Base-by-base conservation (phyloP, 2,113 vertebrate species). In the Triplophysa rosa region DNA sequence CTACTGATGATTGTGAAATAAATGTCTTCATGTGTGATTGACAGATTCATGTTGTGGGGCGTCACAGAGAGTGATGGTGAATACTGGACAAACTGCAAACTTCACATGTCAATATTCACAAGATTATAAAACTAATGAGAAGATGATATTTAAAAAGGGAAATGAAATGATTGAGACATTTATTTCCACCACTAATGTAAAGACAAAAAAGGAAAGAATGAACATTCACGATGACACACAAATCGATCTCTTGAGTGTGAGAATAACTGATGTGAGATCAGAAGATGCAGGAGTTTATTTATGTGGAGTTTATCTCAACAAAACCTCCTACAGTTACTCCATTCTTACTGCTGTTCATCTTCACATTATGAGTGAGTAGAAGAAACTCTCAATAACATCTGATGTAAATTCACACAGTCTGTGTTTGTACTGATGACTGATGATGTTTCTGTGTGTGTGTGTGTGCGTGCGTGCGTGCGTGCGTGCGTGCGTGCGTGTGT, bases 241-340 rank as follows among this genome's bases (percentile, higher is more conserved):
- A 2, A 56, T 16, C 2, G 40, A 40, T 9, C 4, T 58, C 0
- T 3, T 29, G 3, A 40, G 0, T 40, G 33, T 72, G 69, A 72
- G 0, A 2, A 72, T 61, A 0, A 10, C 29, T 23, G 8, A 29
- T 17, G 70, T 61, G 54, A 73, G 19, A 17, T 19, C 21, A 59
- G 33, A 59, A 37, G 70, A 73, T 59, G 54, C 24, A 72, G 70
- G 70, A 72, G 54, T 58, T 72, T 72, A 72, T 72, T 72, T 58
- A 9, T 71, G 71, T 74, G 37, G 33, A 74, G 71, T 62, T 62
- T 8, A 33, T 37, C 0, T 9, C 9, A 6, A n/a, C 19, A 0
- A 9, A 21, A 3, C 19, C 9, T 4, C 71, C 0, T 62, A 23
- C 70, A 73, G 12, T 52, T 52, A 58, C 54, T 58, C 6, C 2